Evolutionary conservation across 2,113 vertebrate genomes (phyloP).

Genomic region (Petromus typicus): DNA sequence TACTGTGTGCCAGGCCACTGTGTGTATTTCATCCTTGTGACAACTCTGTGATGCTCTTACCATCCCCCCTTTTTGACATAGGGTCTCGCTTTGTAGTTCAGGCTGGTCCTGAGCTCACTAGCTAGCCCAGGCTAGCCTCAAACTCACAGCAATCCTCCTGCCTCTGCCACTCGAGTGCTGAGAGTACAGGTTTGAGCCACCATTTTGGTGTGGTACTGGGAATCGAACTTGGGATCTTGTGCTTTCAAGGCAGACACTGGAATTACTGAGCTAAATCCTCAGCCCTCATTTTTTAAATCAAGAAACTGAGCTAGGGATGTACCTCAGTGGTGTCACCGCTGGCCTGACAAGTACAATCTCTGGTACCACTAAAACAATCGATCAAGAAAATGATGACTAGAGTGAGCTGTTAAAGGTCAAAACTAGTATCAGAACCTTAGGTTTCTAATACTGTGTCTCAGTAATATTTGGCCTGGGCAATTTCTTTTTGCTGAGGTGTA

Average conservation of each 20-base stretch:
- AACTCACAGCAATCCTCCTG: too few relatives aligned
- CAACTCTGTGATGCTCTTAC: not conserved
- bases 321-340: not conserved
- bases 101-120: too few relatives aligned
- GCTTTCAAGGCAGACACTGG: too few relatives aligned
- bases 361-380: too few relatives aligned
- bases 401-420: not conserved
- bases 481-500: not conserved
- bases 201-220: too few relatives aligned
- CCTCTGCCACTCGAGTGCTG: too few relatives aligned
- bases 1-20: not conserved
- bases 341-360: not conserved
- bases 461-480: not conserved
- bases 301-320: not conserved
- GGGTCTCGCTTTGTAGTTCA: too few relatives aligned
- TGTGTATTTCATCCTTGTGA: conserved; percentile 2
- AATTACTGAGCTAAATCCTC: too few relatives aligned
- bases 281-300: not conserved
- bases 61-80: too few relatives aligned
- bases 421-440: not conserved
- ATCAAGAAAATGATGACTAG: not conserved
- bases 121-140: too few relatives aligned
- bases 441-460: not conserved
- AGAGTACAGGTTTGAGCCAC: too few relatives aligned
- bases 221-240: too few relatives aligned